These are phyloP conservation scores for Pungitius pungitius DNA, from an alignment of 2,113 vertebrate genomes.

Conservation along the genomic window DNA sequence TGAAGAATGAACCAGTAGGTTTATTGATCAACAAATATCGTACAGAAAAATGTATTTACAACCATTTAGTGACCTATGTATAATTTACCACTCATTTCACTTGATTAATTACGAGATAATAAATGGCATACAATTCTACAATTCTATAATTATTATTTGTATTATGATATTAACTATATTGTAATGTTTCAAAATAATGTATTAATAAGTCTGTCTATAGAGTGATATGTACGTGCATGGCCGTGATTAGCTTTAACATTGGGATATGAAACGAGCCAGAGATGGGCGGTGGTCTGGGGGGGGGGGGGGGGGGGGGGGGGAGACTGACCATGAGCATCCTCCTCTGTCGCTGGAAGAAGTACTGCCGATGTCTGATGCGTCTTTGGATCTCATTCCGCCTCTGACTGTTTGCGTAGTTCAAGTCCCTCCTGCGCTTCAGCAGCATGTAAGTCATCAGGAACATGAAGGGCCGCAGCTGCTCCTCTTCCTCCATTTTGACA, in stretches of 20 bases:
- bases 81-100: background rate
- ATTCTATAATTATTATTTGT: too few relatives aligned
- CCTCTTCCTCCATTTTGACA: constrained; percentile 65
- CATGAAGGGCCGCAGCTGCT: constrained; percentile 64
- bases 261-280: background rate
- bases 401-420: constrained; percentile 62
- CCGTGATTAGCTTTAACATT: background rate
- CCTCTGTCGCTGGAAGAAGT: constrained; percentile 84
- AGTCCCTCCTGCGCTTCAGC: constrained; percentile 78
- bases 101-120: background rate
- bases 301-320: background rate
- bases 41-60: background rate
- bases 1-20: background rate
- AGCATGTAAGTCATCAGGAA: constrained; percentile 80
- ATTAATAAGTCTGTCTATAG: background rate
- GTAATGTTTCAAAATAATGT: background rate
- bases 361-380: constrained; percentile 79
- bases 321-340: constrained; percentile 80
- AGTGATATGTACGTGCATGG: background rate
- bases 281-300: background rate
- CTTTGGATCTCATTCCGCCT: constrained; percentile 79
- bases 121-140: background rate
- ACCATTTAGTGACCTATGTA: background rate
- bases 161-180: too few relatives aligned
- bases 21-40: too few relatives aligned